phyloP scores from a whole-genome alignment of 64 coral and sea anemone species.

The Montipora foliosa region DNA sequence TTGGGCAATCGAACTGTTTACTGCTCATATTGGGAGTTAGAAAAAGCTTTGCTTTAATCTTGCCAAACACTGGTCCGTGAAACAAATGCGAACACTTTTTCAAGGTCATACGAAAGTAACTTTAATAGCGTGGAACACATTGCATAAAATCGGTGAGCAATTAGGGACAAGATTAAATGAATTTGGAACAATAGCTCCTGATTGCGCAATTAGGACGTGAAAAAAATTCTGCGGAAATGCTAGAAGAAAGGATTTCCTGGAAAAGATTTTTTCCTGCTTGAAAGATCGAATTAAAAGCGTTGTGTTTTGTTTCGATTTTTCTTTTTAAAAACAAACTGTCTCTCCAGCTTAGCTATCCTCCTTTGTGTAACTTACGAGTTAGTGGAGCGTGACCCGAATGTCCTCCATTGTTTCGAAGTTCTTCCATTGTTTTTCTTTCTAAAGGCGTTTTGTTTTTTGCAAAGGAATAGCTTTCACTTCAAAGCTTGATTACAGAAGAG shows the following conservation, averaged over 20 bases:
- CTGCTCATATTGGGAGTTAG: too few species aligned
- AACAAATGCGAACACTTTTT: too few species aligned
- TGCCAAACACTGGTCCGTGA: too few species aligned
- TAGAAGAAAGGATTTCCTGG: not conserved
- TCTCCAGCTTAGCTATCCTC: not conserved
- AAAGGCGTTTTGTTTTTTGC: not conserved
- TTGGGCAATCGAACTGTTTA: too few species aligned
- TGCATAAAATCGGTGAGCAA: not conserved
- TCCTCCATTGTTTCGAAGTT: too few species aligned
- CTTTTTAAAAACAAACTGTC: too few species aligned
- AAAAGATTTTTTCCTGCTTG: not conserved
- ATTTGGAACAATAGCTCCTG: conserved; percentile 5
- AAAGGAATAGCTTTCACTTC: conserved; percentile 7
- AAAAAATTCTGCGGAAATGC: not conserved
- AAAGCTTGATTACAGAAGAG: conserved; percentile 10
- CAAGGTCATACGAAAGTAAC: not conserved
- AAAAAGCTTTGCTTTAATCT: too few species aligned
- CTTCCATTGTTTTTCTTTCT: not conserved
- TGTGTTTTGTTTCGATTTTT: too few species aligned
- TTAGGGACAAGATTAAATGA: not conserved
- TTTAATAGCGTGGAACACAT: not conserved
- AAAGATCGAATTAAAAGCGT: not conserved
- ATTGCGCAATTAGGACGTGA: not conserved
- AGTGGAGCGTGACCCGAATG: not conserved
- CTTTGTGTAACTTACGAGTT: not conserved